Conservation (phyloP, 2,113 vertebrate species). For the Manacus vitellinus region DNA sequence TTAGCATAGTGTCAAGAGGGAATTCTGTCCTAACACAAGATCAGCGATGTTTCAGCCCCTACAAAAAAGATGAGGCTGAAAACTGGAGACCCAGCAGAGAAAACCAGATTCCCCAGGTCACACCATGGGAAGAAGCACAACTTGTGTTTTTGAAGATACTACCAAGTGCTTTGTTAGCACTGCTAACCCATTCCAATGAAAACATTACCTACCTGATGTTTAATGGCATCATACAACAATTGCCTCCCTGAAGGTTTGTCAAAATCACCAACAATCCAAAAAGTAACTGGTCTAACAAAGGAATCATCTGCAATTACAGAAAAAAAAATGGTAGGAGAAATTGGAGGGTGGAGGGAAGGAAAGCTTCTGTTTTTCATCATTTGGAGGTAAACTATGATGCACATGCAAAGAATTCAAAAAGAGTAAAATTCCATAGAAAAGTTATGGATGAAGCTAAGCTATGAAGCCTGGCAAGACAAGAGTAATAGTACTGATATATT, state of each 20-base stretch:
- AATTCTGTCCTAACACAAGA: neutral
- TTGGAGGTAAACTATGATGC: neutral
- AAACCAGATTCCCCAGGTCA: neutral
- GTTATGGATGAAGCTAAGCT: neutral
- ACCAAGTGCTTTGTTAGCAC: neutral
- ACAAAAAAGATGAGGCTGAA: neutral
- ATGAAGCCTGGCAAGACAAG: neutral
- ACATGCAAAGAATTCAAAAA: conserved; percentile 44
- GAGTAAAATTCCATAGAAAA: neutral
- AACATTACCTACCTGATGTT: conserved; percentile 85
- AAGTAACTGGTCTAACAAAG: conserved; percentile 93
- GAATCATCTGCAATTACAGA: conserved; percentile 83
- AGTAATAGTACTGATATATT: neutral
- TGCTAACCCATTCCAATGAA: neutral
- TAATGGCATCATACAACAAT: conserved; percentile 93
- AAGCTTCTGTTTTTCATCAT: neutral
- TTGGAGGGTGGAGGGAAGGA: neutral
- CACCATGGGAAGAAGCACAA: neutral
- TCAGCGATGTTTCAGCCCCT: neutral
- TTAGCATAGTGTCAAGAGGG: neutral
- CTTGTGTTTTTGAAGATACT: neutral
- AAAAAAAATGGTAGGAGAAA: neutral
- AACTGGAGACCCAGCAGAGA: neutral
- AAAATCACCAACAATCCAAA: conserved; percentile 97
- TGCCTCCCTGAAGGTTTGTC: conserved; percentile 90